Evolutionary conservation across 2,113 vertebrate genomes (phyloP).

Genomic region (Ammodytes marinus): DNA sequence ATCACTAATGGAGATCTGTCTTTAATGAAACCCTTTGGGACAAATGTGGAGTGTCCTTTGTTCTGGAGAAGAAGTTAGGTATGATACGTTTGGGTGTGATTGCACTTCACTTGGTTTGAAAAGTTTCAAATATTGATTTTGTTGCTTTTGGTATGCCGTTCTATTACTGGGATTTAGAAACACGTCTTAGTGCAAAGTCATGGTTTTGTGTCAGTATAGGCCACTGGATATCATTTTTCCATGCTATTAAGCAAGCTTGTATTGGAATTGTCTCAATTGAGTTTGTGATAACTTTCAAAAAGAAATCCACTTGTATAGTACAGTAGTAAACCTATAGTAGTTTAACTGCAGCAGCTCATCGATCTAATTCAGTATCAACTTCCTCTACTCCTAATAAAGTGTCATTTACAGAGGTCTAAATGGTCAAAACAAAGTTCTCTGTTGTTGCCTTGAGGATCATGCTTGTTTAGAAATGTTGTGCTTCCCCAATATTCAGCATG

Average conservation of each 20-base stretch:
- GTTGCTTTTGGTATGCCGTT: no score
- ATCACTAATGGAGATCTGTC: not conserved
- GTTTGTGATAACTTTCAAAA: not conserved
- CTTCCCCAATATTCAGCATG: not conserved
- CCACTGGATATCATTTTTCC: no score
- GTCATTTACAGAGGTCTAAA: not conserved
- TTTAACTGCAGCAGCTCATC: not conserved
- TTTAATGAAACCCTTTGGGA: not conserved
- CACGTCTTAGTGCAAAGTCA: no score
- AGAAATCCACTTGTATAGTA: no score
- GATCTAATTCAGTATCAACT: no score
- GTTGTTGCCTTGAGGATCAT: not conserved
- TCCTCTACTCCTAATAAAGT: no score
- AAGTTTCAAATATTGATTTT: no score
- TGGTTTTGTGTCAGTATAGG: no score
- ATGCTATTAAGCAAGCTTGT: no score
- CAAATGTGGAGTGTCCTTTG: not conserved
- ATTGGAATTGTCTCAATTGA: not conserved
- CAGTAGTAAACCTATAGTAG: not conserved
- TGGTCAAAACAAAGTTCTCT: not conserved
- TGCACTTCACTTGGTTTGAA: no score
- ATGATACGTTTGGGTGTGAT: no score
- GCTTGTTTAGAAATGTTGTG: not conserved
- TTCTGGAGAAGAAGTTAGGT: not conserved
- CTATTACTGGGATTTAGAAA: no score